phyloP scores from a whole-genome alignment of 2,797 vertebrate species.

The Esox masquinongy region DNA sequence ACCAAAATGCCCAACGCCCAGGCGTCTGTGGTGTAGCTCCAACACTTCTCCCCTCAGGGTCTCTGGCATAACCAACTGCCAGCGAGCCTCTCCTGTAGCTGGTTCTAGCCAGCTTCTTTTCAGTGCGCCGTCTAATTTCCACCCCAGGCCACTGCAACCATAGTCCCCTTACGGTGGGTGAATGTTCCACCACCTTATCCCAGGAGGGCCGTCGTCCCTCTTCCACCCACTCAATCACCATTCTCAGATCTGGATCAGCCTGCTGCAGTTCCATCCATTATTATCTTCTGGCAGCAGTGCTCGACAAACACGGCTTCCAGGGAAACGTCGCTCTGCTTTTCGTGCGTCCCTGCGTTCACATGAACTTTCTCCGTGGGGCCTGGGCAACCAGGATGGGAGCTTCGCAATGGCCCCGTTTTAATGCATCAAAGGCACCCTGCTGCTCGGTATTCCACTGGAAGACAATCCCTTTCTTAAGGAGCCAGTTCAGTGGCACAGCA shows the following conservation, averaged over 20 bases:
- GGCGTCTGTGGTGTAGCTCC: neutral
- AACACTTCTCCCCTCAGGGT: neutral
- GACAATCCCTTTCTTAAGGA: too few species aligned
- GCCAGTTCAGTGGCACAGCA: neutral
- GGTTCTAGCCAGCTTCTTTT: constrained; percentile 20
- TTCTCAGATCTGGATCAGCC: too few species aligned
- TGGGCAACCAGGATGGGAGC: neutral
- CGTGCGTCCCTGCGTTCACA: neutral
- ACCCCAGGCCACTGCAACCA: neutral
- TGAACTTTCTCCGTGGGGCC: too few species aligned
- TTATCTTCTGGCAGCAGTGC: too few species aligned
- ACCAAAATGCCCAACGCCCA: constrained; percentile 11
- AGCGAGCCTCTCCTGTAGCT: constrained; percentile 16
- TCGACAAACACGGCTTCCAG: too few species aligned
- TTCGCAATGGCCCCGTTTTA: neutral
- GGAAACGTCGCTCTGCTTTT: too few species aligned
- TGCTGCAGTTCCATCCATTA: constrained; percentile 9
- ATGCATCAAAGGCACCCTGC: neutral
- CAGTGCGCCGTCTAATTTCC: neutral
- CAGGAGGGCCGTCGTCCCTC: neutral
- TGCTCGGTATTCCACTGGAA: neutral
- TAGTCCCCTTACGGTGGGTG: neutral
- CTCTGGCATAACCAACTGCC: constrained; percentile 19
- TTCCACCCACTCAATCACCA: neutral
- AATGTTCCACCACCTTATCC: neutral